Percentiles rank a stretch among this genome's conserved stretches.
phyloP scores from a whole-genome alignment of 2,113 vertebrate species.

The Ursus arctos region DNA sequence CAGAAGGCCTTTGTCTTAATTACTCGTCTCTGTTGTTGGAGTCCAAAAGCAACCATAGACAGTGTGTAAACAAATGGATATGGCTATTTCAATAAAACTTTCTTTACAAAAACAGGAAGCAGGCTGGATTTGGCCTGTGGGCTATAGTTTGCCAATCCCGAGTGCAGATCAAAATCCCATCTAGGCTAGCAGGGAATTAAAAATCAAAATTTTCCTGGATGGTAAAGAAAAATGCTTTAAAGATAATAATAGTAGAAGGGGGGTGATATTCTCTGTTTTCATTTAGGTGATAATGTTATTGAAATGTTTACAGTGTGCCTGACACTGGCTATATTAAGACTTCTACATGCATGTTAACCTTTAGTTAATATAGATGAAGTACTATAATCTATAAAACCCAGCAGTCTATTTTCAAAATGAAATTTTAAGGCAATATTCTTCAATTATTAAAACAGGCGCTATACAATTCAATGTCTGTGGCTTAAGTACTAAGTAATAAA shows the following conservation, averaged over 20 bases:
- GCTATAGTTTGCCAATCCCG: background rate
- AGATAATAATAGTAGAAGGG: background rate
- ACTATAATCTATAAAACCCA: background rate
- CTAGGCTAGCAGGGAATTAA: background rate
- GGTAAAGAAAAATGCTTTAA: background rate
- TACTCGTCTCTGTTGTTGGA: background rate
- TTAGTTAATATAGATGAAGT: background rate
- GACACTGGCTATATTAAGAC: background rate
- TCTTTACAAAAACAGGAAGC: background rate
- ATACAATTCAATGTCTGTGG: background rate
- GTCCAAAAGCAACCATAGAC: background rate
- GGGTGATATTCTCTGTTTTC: background rate
- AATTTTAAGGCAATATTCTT: conserved; percentile 30
- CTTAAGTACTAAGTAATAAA: background rate
- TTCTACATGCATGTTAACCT: background rate
- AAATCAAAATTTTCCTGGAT: conserved; percentile 17
- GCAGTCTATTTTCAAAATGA: conserved; percentile 9
- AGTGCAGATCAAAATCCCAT: background rate
- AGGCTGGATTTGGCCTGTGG: background rate
- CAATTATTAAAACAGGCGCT: background rate
- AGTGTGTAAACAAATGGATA: background rate
- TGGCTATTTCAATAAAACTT: background rate
- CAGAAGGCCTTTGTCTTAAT: background rate
- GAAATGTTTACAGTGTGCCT: background rate
- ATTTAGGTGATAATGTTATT: background rate